Base-by-base conservation (phyloP, 2,797 vertebrate species). In the Gymnoscopelus braueri region DNA sequence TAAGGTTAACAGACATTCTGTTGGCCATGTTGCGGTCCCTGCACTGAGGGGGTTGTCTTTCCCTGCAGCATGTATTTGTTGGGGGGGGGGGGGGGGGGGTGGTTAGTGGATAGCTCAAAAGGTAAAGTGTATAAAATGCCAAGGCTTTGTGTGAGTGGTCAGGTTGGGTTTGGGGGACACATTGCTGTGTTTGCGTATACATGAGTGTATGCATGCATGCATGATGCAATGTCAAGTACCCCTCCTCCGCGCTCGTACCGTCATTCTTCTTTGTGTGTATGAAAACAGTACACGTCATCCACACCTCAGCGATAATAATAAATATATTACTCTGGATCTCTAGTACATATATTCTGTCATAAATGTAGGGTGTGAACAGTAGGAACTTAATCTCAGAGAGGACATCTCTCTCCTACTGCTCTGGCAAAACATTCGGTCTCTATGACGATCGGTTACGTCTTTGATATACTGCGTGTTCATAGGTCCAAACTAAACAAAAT, bases 261-360 rank as follows among this genome's bases (percentile, higher is more conserved):
- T 60, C 69, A 53, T 71, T 69, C n/a, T 62, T 69, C 75, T 48
- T 76, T 59, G 66, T 69, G 58, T 75, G 23, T 77, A 39, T 24
- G 29, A 70, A 76, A 73, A 78, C n/a, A 26, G 39, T 60, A 51
- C 55, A 49, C 79, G 72, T 85, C 78, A 53, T 26, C 7, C n/a
- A 54, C 71, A 63, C 82, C 71, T 83, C 78, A 78, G 69, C 62
- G 71, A 56, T 78, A 69, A 68, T 53, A 63, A 90, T 88, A 87
- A 85, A 91, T 90, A 90, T 88, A 90, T 89, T 89, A 89, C 85
- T 91, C 82, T 92, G 78, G 65, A 72, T 69, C 69, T 84, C 79
- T 68, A 80, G 86, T 86, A 87, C 79, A 84, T 85, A 23, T 57
- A 65, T 63, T 82, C 59, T 82, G 83, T 82, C 71, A 66, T 77